Conservation (phyloP, 2,888 invertebrate genomes). For the Congeria kusceri region DNA sequence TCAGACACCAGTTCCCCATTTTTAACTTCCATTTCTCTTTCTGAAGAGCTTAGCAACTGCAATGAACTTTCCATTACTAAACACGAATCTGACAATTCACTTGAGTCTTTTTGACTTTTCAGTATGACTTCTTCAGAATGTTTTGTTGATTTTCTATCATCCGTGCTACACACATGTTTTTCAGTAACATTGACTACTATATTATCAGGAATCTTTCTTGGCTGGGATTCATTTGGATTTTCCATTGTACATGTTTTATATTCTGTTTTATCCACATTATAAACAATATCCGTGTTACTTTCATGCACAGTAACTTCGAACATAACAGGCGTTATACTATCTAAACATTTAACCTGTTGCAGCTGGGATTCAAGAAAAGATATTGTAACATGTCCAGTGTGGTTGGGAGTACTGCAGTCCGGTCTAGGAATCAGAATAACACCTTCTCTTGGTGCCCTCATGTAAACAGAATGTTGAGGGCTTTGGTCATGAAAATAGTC, state of each 20-base stretch:
- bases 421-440: conserved; percentile 34
- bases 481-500: conserved; percentile 55
- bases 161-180: conserved; percentile 61
- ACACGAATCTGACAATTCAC: conserved; percentile 32
- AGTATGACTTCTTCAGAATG: conserved; percentile 64
- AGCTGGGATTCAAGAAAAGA: conserved; percentile 55
- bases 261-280: conserved; percentile 79
- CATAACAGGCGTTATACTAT: conserved; percentile 57
- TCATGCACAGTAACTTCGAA: conserved; percentile 77
- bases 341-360: conserved; percentile 36
- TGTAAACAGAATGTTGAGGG: conserved; percentile 60
- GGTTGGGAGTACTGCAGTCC: conserved; percentile 54
- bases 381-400: conserved; percentile 39
- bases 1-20: conserved; percentile 56
- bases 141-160: conserved; percentile 65
- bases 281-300: conserved; percentile 75
- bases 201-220: conserved; percentile 69
- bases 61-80: conserved; percentile 55
- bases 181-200: conserved; percentile 75
- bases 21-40: conserved; percentile 50
- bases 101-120: conserved; percentile 36
- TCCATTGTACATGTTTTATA: conserved; percentile 72
- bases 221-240: conserved; percentile 50
- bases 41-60: conserved; percentile 54
- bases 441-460: conserved; percentile 29